Conservation (phyloP, 92 coral and sea anemone species). For the Palythoa caribaeorum region DNA sequence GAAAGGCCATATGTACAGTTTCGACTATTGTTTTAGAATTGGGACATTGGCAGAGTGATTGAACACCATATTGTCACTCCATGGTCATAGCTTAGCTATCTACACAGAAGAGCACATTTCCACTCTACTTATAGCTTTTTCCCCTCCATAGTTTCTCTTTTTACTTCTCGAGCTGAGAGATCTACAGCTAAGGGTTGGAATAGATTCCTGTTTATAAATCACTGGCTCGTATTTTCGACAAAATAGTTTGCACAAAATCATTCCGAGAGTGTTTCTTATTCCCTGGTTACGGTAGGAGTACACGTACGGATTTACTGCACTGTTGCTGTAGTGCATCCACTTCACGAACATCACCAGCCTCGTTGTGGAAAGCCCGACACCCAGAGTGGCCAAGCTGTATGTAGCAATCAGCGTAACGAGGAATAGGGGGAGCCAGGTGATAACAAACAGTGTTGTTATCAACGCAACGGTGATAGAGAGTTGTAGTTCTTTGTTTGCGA, state of each 20-base stretch:
- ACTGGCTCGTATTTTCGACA: conserved; percentile 48
- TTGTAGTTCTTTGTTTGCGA: conserved; percentile 71
- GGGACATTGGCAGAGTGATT: too few relatives aligned
- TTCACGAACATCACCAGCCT: conserved; percentile 83
- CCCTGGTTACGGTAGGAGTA: conserved; percentile 88
- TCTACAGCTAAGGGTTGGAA: background rate
- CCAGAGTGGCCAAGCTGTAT: conserved; percentile 66
- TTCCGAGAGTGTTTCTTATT: conserved; percentile 70
- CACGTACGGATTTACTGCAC: conserved; percentile 85
- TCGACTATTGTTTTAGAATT: too few relatives aligned
- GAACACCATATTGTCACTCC: too few relatives aligned
- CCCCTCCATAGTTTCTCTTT: background rate
- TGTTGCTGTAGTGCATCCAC: conserved; percentile 89
- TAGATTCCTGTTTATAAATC: background rate
- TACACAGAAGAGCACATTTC: conserved; percentile 29
- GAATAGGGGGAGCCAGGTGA: conserved; percentile 88
- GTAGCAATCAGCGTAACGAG: conserved; percentile 72
- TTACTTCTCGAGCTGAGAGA: background rate
- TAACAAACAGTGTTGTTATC: conserved; percentile 77
- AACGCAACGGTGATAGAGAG: conserved; percentile 80
- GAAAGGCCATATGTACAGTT: too few relatives aligned
- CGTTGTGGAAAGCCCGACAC: conserved; percentile 59
- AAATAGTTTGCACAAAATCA: conserved; percentile 38
- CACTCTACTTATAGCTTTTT: background rate
- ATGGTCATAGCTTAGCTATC: background rate